Evolutionary conservation across 2,113 vertebrate genomes (phyloP), one percentile per base, ranked within the genome.

Genomic region (Formicarius rufipectus): DNA sequence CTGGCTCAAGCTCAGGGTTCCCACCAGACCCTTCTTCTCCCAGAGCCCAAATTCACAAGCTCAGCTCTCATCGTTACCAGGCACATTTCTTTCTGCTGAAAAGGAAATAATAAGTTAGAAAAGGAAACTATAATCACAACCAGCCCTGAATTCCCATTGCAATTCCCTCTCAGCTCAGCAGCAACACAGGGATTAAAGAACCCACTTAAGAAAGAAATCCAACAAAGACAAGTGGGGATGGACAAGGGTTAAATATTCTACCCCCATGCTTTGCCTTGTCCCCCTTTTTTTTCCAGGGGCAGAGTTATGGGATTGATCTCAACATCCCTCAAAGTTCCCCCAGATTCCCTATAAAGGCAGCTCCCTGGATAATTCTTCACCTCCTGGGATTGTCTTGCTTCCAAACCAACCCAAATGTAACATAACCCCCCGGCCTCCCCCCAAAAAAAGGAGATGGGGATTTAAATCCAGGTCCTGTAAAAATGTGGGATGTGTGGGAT

Each of bases 321-420:
- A 62, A 33, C 37, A 52, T 15, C 10, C 30, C 30, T 62, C 47
- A 37, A 67, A 21, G 14, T 55, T 17, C 24, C 37, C 66, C 39
- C 47, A 50, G 14, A 27, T 19, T 85, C 17, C 72, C 37, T 1
- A 8, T 6, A 66, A 88, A 59, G 0, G 23, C 59, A 60, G 59
- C 15, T 67, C 40, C 40, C 10, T 10, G 40, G 63, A 49, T 10
- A 72, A 79, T 49, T 23, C 47, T 62, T 62, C 1, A 0, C 33
- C 35, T 62, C 2, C 0, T 2, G 2, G 14, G 27, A 27, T 35
- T 20, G 9, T 30, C 45, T 44, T 6, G 0, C 56, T 56, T 45
- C 56, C 23, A 63, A 88, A 24, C 12, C 64, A 47, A 91, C 50
- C 20, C 33, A 6, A 33, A 33, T 11, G n/a, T 16, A 44, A 31